Evolutionary conservation across 92 coral and sea anemone species (phyloP).

Genomic region (Epizoanthus illoricatus): DNA sequence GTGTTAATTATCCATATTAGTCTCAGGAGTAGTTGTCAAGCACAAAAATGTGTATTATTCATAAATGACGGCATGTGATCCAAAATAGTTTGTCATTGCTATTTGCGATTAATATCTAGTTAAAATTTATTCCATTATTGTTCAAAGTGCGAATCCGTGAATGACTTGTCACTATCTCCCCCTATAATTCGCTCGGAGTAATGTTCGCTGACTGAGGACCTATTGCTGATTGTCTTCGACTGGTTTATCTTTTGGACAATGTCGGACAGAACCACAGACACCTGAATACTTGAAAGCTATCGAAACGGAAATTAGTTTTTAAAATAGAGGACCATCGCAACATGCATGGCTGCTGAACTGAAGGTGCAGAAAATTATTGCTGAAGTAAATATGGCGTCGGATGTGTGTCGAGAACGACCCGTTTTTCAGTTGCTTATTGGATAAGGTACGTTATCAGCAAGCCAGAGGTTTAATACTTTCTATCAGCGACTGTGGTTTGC

Average conservation of each 20-base stretch:
- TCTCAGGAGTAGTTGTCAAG: constrained; percentile 29
- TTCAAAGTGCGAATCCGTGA: constrained; percentile 14
- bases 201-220: constrained; percentile 1
- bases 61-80: constrained; percentile 46
- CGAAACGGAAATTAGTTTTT: constrained; percentile 36
- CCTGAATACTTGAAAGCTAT: constrained; percentile 27
- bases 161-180: background rate
- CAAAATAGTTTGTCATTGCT: constrained; percentile 35
- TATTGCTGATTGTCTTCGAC: background rate
- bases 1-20: constrained; percentile 35
- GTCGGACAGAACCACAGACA: constrained; percentile 1
- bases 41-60: constrained; percentile 41
- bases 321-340: background rate
- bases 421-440: no score
- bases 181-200: background rate
- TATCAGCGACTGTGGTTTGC: no score
- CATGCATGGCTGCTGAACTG: constrained; percentile 24
- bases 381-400: no score
- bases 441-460: no score
- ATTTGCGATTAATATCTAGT: constrained; percentile 39
- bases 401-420: no score
- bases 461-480: no score
- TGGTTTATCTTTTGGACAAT: constrained; percentile 2
- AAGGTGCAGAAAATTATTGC: no score
- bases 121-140: constrained; percentile 12